phyloP scores from a whole-genome alignment of 2,888 invertebrate genomes.

The Meteorus cinctellus region DNA sequence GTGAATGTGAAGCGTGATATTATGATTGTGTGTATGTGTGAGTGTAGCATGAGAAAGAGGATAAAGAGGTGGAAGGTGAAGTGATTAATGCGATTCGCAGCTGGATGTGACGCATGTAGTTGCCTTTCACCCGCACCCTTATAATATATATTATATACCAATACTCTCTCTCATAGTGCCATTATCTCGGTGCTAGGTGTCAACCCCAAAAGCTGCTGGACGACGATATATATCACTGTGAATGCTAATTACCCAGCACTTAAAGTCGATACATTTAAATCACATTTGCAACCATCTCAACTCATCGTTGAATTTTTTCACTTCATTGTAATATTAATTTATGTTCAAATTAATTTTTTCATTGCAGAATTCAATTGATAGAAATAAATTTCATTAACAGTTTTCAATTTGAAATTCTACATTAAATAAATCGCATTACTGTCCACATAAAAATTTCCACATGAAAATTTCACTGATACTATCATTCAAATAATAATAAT shows the following conservation, averaged over 20 bases:
- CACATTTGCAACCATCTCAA: background rate
- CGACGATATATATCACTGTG: constrained; percentile 55
- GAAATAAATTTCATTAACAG: too few species aligned
- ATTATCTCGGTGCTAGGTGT: constrained; percentile 54
- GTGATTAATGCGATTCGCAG: constrained; percentile 72
- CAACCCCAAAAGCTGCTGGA: constrained; percentile 60
- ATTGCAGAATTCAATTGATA: too few species aligned
- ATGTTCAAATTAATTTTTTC: too few species aligned
- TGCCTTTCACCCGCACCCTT: constrained; percentile 43
- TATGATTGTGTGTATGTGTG: background rate
- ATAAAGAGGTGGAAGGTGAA: constrained; percentile 35
- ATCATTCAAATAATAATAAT: too few species aligned
- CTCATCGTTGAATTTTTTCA: background rate
- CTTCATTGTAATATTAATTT: background rate
- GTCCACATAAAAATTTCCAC: too few species aligned
- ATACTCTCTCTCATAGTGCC: constrained; percentile 26
- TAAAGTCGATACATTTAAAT: constrained; percentile 31
- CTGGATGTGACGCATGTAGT: constrained; percentile 67
- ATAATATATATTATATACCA: constrained; percentile 2
- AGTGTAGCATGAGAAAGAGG: constrained; percentile 25
- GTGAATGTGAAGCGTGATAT: background rate
- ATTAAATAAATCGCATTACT: too few species aligned
- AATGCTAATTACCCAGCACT: constrained; percentile 64
- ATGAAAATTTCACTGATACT: too few species aligned
- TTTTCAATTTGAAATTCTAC: too few species aligned